Conservation (phyloP, 2,888 invertebrate species). For the Zygogramma bicolorata region DNA sequence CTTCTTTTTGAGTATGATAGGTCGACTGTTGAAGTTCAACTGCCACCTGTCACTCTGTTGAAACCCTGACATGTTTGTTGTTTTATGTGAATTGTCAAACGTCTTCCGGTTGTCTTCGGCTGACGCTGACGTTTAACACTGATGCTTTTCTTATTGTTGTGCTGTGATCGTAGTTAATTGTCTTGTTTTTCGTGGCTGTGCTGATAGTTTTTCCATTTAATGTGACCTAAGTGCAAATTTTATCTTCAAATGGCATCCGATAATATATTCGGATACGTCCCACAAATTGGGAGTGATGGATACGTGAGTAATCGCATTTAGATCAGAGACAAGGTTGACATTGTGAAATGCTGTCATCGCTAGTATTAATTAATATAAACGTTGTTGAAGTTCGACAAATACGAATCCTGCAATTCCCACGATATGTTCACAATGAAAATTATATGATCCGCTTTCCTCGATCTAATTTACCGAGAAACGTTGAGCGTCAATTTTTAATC, state of each 20-base stretch:
- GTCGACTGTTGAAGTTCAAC: too few species aligned
- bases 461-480: background rate
- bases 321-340: conserved; percentile 9
- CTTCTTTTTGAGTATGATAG: too few species aligned
- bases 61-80: background rate
- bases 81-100: background rate
- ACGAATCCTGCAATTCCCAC: background rate
- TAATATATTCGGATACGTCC: conserved; percentile 65
- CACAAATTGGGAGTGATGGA: conserved; percentile 63
- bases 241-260: conserved; percentile 64
- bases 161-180: background rate
- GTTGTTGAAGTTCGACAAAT: conserved; percentile 1
- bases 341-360: conserved; percentile 10
- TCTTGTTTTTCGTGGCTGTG: conserved; percentile 44
- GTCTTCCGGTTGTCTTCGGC: background rate
- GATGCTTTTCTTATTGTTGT: background rate
- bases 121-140: background rate
- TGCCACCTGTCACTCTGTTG: background rate
- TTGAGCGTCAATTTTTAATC: conserved; percentile 25
- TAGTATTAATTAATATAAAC: conserved; percentile 14
- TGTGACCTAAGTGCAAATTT: conserved; percentile 36
- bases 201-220: conserved; percentile 36
- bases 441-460: background rate
- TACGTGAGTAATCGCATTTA: conserved; percentile 59
- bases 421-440: background rate